Evolutionary conservation across 2,113 vertebrate genomes (phyloP).

Genomic region (Probosciger aterrimus): DNA sequence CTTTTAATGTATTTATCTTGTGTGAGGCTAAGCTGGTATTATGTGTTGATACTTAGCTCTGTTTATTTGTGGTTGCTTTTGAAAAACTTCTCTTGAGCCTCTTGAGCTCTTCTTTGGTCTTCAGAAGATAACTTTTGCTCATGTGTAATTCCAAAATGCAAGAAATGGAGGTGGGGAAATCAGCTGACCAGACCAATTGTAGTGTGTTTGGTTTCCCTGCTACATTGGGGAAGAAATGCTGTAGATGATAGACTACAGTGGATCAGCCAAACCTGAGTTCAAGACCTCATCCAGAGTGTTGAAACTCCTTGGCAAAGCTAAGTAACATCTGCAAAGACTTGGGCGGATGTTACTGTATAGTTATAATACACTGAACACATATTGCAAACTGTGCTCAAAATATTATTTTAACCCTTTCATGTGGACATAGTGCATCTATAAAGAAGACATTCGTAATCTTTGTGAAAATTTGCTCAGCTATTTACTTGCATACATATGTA

Average conservation of each 20-base stretch:
- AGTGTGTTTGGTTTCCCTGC: not conserved
- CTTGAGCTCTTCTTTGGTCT: not conserved
- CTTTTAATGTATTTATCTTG: not conserved
- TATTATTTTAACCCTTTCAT: not conserved
- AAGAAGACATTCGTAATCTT: not conserved
- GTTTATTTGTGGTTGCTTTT: not conserved
- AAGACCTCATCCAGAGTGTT: slow-evolving; percentile 27
- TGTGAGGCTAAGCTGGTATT: not conserved
- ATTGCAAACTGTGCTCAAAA: not conserved
- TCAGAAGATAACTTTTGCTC: not conserved
- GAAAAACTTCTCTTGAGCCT: not conserved
- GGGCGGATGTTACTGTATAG: not conserved
- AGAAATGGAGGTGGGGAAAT: not conserved
- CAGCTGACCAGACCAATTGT: not conserved
- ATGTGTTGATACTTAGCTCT: not conserved
- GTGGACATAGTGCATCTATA: not conserved
- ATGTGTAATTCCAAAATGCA: not conserved
- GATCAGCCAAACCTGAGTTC: slow-evolving; percentile 35
- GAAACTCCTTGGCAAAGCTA: slow-evolving; percentile 38
- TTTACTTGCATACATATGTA: not conserved
- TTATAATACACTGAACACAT: not conserved
- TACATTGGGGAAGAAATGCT: not conserved
- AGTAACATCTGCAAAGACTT: slow-evolving; percentile 45
- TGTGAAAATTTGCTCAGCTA: not conserved
- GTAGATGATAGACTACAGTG: not conserved